Conservation (phyloP, 2,113 vertebrate species). For the Ceyx margarethae region DNA sequence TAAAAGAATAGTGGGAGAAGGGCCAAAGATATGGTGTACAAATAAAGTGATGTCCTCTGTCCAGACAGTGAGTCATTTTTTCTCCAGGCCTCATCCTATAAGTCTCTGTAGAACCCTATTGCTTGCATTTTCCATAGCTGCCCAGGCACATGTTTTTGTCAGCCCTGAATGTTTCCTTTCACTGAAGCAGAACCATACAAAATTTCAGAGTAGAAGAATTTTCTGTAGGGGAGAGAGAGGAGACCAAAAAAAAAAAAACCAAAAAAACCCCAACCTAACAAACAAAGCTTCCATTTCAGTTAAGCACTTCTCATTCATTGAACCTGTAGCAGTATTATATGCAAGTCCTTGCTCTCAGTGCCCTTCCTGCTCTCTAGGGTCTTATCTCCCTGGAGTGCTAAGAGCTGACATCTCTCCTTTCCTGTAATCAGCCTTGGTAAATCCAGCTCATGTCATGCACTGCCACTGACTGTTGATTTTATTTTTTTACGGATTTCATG, state of each 20-base stretch:
- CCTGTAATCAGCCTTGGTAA: background rate
- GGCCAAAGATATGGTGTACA: background rate
- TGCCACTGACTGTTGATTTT: background rate
- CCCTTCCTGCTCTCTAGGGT: background rate
- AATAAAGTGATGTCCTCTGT: background rate
- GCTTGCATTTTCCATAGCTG: background rate
- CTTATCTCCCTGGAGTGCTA: background rate
- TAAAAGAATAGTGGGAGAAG: background rate
- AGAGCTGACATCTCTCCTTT: background rate
- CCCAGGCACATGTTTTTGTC: background rate
- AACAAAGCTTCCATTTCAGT: background rate
- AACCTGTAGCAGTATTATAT: background rate
- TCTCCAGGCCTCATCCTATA: background rate
- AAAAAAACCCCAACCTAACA: background rate
- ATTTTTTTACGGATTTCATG: constrained; percentile 17
- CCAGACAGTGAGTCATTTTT: background rate
- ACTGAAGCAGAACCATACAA: background rate
- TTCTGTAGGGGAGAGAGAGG: background rate
- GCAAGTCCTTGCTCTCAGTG: background rate
- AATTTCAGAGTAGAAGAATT: background rate
- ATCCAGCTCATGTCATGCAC: background rate
- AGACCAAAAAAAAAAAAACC: too few species aligned
- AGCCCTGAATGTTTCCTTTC: background rate
- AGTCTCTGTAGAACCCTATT: background rate
- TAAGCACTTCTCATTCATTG: background rate